Evolutionary conservation across 1,140 invertebrate species (phyloP).

Genomic region (Psix sp.): DNA sequence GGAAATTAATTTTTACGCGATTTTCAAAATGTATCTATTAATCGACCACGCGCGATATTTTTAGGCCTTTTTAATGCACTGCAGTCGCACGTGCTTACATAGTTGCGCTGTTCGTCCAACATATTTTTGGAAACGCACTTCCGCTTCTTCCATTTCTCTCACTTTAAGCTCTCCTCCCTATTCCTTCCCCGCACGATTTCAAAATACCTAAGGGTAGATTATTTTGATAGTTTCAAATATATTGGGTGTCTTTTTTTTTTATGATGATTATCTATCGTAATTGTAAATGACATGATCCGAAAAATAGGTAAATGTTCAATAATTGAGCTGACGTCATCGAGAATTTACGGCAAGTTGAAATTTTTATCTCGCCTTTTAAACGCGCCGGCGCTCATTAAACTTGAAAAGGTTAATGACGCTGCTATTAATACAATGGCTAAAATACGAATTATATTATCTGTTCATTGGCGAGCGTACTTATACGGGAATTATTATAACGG

Average conservation of each 20-base stretch:
- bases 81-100: conserved; percentile 5
- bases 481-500: not conserved
- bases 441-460: not conserved
- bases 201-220: too few species aligned
- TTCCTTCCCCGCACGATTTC: too few species aligned
- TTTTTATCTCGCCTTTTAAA: too few species aligned
- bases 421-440: conserved; percentile 15
- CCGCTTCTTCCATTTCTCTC: conserved; percentile 15
- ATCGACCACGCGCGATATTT: conserved; percentile 8
- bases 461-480: conserved; percentile 10
- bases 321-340: too few species aligned
- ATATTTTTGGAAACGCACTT: conserved; percentile 57
- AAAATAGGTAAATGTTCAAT: too few species aligned
- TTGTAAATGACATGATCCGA: too few species aligned
- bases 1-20: conserved; percentile 20
- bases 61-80: conserved; percentile 9
- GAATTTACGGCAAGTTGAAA: too few species aligned
- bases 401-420: conserved; percentile 7
- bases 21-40: too few species aligned
- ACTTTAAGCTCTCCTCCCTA: not conserved
- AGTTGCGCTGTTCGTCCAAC: not conserved
- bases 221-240: too few species aligned
- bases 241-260: too few species aligned
- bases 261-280: too few species aligned
- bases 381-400: too few species aligned